Percentiles rank a stretch among this genome's conserved stretches.
Conservation (phyloP, 2,113 vertebrate species). For the Plectropomus leopardus region DNA sequence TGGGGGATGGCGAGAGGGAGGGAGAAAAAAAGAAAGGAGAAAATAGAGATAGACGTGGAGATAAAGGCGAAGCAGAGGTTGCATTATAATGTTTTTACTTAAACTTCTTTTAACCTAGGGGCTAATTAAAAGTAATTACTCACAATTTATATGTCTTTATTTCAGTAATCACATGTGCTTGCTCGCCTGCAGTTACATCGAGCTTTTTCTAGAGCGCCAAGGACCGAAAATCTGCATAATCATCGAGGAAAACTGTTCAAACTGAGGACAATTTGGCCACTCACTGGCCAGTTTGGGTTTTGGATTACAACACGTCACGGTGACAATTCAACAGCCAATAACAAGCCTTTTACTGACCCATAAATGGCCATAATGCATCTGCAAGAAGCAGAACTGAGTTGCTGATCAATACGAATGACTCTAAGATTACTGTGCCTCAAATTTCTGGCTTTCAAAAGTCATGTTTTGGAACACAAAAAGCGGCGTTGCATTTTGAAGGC, state of each 20-base stretch:
- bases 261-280: background rate
- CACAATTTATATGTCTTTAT: background rate
- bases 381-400: background rate
- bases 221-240: background rate
- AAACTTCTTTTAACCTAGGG: constrained; percentile 35
- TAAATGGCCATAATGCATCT: constrained; percentile 16
- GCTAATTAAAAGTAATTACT: constrained; percentile 39
- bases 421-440: background rate
- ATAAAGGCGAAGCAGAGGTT: constrained; percentile 26
- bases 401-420: constrained; percentile 26
- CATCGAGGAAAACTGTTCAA: background rate
- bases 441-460: constrained; percentile 28
- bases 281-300: background rate
- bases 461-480: background rate
- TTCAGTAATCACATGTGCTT: background rate
- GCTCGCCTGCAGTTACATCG: background rate
- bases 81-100: constrained; percentile 46
- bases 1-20: background rate
- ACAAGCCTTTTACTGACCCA: constrained; percentile 39
- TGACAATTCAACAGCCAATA: constrained; percentile 31
- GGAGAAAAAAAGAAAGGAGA: background rate
- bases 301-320: background rate
- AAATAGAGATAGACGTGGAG: constrained; percentile 39
- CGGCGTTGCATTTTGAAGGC: constrained; percentile 16
- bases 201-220: background rate